These are phyloP conservation scores for Cactoblastis cactorum DNA, from an alignment of 2,888 invertebrate genomes.

Conservation along the genomic window DNA sequence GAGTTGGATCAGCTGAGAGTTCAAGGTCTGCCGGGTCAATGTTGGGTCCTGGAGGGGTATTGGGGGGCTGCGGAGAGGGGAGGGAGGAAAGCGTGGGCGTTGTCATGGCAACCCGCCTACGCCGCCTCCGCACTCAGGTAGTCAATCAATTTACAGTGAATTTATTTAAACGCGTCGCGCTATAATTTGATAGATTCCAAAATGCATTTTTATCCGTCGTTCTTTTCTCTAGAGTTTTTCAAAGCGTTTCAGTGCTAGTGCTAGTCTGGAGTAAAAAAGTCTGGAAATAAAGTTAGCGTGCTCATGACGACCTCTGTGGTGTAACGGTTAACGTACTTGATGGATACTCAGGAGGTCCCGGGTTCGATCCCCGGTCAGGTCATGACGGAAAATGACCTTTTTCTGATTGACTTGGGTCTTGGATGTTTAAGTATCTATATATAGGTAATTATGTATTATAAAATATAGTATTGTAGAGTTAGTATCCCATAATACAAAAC, in stretches of 20 bases:
- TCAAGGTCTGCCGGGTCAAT: constrained; percentile 74
- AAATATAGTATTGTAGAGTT: no score
- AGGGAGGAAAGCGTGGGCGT: constrained; percentile 55
- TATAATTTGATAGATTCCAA: constrained; percentile 33
- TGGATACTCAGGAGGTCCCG: no score
- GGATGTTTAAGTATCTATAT: no score
- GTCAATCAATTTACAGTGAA: constrained; percentile 63
- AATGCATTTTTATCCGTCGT: constrained; percentile 23
- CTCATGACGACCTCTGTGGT: no score
- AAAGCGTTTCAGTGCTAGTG: neutral
- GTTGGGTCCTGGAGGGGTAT: constrained; percentile 32
- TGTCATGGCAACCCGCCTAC: constrained; percentile 66
- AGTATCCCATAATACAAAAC: no score
- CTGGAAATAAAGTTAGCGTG: no score
- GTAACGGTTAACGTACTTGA: no score
- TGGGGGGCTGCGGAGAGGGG: constrained; percentile 19
- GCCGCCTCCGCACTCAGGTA: constrained; percentile 63
- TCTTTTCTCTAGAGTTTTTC: neutral
- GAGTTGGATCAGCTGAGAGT: constrained; percentile 64
- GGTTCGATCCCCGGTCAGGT: no score
- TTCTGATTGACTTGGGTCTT: no score
- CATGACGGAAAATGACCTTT: no score
- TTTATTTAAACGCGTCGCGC: constrained; percentile 27
- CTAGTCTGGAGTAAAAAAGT: no score
- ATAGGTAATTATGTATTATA: no score